Evolutionary conservation across 35 echinoderm and acorn worm genomes (phyloP), one percentile per base, ranked within the genome.

Genomic region (Apostichopus californicus): DNA sequence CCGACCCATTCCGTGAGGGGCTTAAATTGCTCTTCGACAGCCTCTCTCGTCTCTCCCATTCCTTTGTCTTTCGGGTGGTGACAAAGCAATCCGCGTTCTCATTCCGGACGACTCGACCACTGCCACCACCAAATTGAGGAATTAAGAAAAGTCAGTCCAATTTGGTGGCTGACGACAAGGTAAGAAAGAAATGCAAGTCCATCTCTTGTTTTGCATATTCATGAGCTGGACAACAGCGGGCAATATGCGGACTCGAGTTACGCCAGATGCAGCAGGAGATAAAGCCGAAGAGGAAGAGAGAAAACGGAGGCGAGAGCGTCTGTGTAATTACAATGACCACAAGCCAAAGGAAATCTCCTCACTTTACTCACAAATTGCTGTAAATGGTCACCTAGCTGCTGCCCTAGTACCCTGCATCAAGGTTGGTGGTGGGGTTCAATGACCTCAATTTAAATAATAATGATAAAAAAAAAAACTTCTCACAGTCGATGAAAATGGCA

Each of bases 301-400:
- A 46, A 2, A 61, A 61, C 12, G 12, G 58, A 61, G 58, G 8
- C 58, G 81, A 85, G 54, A 55, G 81, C 57, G 23, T 14, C 58
- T 85, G 54, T 85, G 56, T 58, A 85, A 85, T 85, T 58, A 85
- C 52, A 85, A 85, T 85, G 81, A 85, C 55, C 81, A 85, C 13
- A 58, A 85, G 71, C 71, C 21, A 75, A 75, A 75, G 18, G 20
- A 61, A 61, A 61, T 61, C 58, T 61, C 0, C 58, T 61, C 58
- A 61, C 58, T 61, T 61, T 9, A 61, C 12, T 61, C 17, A 46
- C 71, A 75, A 75, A 75, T 75, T 75, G 20, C 71, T 18, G n/a
- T 18, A 75, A 75, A 75, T 75, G 71, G n/a, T 22, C 58, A 61
- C 58, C 8, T 12, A 61, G 34, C 34, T 46, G 18, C 18, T 18